These are phyloP conservation scores for Chaetophractus vellerosus DNA, from an alignment of 2,797 vertebrate species.

Conservation along the genomic window DNA sequence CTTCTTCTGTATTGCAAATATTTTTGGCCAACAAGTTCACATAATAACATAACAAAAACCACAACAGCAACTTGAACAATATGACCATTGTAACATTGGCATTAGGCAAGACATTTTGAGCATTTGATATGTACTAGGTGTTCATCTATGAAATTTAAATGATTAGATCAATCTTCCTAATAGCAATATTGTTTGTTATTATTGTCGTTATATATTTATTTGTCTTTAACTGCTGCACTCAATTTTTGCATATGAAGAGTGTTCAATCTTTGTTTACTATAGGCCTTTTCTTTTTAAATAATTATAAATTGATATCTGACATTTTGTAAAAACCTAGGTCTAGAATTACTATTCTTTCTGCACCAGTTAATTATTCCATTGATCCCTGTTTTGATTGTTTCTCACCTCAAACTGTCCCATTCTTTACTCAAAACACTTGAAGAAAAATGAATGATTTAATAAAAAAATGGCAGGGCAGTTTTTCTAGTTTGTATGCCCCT, in stretches of 20 bases:
- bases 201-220: neutral
- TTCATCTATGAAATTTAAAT: neutral
- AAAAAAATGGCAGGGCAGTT: slow-evolving; percentile 43
- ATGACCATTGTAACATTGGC: neutral
- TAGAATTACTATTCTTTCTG: neutral
- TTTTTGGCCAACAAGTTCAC: neutral
- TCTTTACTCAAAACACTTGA: neutral
- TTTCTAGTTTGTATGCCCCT: slow-evolving; percentile 1
- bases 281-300: neutral
- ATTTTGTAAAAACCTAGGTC: neutral
- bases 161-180: neutral
- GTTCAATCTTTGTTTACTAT: neutral
- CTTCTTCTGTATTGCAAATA: neutral
- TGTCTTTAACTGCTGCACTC: neutral
- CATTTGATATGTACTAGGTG: neutral
- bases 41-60: neutral
- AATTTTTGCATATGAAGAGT: neutral
- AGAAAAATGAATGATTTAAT: slow-evolving; percentile 38
- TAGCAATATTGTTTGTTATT: neutral
- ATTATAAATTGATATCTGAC: neutral
- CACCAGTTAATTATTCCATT: neutral
- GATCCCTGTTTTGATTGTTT: neutral
- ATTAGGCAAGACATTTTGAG: neutral
- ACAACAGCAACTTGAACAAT: neutral
- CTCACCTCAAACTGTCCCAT: neutral